Evolutionary conservation across 2,113 vertebrate species (phyloP), one percentile per base, ranked within the genome.

Genomic region (Chamaetylas fuelleborni): DNA sequence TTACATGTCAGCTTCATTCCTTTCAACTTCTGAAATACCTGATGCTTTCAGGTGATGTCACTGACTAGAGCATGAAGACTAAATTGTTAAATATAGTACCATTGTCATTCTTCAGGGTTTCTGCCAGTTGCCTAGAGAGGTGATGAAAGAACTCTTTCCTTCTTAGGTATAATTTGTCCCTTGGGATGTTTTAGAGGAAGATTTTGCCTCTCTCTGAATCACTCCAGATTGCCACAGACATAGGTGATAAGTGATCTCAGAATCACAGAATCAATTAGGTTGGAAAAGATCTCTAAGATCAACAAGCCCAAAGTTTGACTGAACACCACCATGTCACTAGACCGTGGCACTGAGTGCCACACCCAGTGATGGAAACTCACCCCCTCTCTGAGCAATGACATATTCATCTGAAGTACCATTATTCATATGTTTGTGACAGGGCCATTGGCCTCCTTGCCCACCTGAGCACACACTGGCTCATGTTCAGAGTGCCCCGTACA

Each of bases 381-480:
- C 17, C n/a, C 29, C 25, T 10, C 40, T 19, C 47, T 69, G 14
- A 8, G 47, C 29, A 19, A 20, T 20, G 43, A 45, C 43, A 45
- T 19, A 20, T 45, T 45, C 43, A 45, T 20, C 43, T 45, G 43
- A 45, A 45, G 43, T 45, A 19, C 5, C 43, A 45, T 45, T 45
- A 45, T 45, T 45, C 20, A 20, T 20, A 19, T 19, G 43, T 45
- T 45, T 45, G 20, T 45, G 43, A 20, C 43, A 20, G 43, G 43
- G 43, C 43, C 19, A 45, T 19, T 45, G 43, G 3, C 5, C 33
- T 38, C 0, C 16, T 45, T 53, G 53, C 24, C 24, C 38, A 53
- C 1, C 25, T 69, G 70, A 47, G 20, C 9, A 61, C 11, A 6
- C 2, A 0, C 29, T 1, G 0, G 14, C 29, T 61, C 8, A 1